Conservation (phyloP, 37 sponge, comb jelly and placozoan genomes). For the Haliclona indistincta region DNA sequence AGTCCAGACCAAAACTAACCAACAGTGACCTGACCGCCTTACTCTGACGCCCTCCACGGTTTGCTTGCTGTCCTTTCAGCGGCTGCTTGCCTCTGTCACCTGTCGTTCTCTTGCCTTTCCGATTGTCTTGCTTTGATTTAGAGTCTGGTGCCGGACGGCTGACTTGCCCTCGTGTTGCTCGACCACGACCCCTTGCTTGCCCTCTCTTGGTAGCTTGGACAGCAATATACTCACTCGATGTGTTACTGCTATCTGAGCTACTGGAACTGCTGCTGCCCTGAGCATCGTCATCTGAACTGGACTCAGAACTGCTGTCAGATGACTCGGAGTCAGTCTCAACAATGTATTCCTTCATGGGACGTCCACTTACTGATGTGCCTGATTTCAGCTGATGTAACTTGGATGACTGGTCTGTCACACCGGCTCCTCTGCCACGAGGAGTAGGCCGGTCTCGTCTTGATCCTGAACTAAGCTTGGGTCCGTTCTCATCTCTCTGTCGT, state of each 20-base stretch:
- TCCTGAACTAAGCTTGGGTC: too few relatives aligned
- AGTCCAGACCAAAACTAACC: too few relatives aligned
- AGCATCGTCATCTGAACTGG: constrained; percentile 25
- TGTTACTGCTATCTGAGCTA: constrained; percentile 6
- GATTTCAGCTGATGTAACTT: constrained; percentile 32
- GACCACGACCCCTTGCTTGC: background rate
- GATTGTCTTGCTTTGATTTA: background rate
- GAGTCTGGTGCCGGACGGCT: background rate
- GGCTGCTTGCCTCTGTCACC: background rate
- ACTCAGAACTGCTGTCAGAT: constrained; percentile 30
- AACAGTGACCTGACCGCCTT: too few relatives aligned
- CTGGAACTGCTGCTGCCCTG: constrained; percentile 30
- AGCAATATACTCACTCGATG: constrained; percentile 20
- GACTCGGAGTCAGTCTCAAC: constrained; percentile 55
- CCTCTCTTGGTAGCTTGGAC: background rate
- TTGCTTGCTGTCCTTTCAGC: too few relatives aligned
- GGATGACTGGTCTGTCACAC: constrained; percentile 4
- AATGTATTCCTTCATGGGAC: constrained; percentile 58
- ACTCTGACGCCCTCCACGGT: too few relatives aligned
- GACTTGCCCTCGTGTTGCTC: constrained; percentile 4
- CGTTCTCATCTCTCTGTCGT: too few relatives aligned
- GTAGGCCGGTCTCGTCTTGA: too few relatives aligned
- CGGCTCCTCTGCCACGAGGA: background rate
- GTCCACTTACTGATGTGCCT: background rate
- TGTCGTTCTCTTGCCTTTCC: background rate